Evolutionary conservation across 2,113 vertebrate genomes (phyloP).

Genomic region (Falco punctatus): DNA sequence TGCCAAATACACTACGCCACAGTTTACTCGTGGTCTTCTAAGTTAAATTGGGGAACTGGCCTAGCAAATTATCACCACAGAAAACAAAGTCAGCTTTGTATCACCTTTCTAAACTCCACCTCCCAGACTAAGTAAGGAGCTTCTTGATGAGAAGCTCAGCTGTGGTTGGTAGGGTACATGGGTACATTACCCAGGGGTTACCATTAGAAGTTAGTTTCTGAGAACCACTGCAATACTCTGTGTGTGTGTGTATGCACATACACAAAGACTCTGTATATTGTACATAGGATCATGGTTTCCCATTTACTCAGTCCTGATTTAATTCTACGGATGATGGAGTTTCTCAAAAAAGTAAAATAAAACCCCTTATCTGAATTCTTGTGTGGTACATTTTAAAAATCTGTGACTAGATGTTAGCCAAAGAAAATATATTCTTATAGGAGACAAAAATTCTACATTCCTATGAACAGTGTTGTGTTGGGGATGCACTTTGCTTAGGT

Average conservation of each 20-base stretch:
- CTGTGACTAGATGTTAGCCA: neutral
- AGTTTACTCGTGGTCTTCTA: constrained; percentile 20
- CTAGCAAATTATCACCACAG: constrained; percentile 14
- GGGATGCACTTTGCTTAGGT: neutral
- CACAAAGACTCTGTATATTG: constrained; percentile 8
- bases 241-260: neutral
- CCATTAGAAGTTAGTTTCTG: constrained; percentile 1
- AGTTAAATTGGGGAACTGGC: neutral
- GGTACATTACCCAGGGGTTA: neutral
- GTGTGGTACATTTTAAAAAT: neutral
- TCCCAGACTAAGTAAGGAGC: neutral
- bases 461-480: neutral
- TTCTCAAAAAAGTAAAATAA: neutral
- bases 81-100: constrained; percentile 56
- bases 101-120: neutral
- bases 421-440: neutral
- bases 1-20: constrained; percentile 1
- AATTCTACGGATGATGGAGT: neutral
- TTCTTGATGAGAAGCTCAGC: constrained; percentile 30
- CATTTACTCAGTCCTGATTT: neutral
- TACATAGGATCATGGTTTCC: neutral
- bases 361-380: neutral
- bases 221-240: neutral
- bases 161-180: neutral
- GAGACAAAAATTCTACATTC: neutral